phyloP scores from a whole-genome alignment of 2,113 vertebrate genomes.

The Procavia capensis region DNA sequence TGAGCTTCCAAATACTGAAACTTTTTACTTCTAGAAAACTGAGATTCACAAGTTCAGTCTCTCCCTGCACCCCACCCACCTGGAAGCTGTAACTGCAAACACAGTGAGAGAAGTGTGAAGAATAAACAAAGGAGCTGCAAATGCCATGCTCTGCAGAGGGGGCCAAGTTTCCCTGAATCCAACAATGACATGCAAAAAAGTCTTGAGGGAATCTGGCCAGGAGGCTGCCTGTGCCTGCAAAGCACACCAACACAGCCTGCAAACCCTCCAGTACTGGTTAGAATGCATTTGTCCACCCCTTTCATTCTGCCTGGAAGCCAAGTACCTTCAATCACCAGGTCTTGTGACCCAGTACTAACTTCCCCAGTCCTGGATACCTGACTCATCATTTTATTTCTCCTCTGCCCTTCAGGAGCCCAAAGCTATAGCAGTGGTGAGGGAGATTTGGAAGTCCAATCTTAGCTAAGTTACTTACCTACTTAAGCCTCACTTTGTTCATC shows the following conservation, averaged over 20 bases:
- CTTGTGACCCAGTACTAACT: not conserved
- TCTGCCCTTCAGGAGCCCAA: not conserved
- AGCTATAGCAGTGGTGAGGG: not conserved
- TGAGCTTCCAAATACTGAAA: not conserved
- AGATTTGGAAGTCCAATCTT: not conserved
- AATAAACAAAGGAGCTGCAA: conserved; percentile 47
- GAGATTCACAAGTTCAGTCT: not conserved
- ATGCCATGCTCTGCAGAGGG: not conserved
- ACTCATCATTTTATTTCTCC: not conserved
- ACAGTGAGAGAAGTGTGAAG: conserved; percentile 28
- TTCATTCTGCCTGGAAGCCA: not conserved
- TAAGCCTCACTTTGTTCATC: not conserved
- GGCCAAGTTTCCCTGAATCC: not conserved
- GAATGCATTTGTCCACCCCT: not conserved
- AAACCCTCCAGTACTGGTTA: not conserved
- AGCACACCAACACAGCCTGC: not conserved
- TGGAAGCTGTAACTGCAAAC: conserved; percentile 33
- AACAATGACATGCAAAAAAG: not conserved
- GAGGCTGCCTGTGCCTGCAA: not conserved
- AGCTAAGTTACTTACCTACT: not conserved
- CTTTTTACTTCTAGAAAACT: not conserved
- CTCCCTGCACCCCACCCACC: not conserved
- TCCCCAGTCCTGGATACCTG: not conserved
- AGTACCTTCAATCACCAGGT: accelerated
- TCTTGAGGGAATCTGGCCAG: not conserved